Conservation (phyloP, 2,797 vertebrate species). For the Sarcophilus harrisii region DNA sequence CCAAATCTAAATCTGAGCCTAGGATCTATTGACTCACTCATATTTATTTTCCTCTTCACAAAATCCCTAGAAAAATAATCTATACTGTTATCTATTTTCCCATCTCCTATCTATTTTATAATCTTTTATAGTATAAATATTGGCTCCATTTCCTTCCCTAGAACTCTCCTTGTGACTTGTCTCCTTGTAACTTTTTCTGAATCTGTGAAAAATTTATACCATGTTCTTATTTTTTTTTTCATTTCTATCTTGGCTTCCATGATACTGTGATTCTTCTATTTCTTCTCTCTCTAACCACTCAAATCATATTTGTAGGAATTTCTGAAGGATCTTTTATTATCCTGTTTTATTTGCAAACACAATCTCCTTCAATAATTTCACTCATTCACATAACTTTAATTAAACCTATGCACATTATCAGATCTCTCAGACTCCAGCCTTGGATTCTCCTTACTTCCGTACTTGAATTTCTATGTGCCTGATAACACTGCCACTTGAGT, state of each 20-base stretch:
- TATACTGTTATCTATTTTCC: not conserved
- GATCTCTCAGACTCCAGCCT: not conserved
- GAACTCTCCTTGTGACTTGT: not conserved
- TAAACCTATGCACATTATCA: not conserved
- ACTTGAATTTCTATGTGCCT: not conserved
- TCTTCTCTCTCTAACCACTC: not conserved
- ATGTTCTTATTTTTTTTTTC: not conserved
- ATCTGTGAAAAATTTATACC: not conserved
- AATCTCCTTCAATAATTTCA: not conserved
- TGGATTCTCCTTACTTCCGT: not conserved
- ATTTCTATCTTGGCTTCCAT: not conserved
- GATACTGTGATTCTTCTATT: not conserved
- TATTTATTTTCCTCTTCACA: not conserved
- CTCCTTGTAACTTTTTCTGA: not conserved
- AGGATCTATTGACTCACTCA: not conserved
- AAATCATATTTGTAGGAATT: not conserved
- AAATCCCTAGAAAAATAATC: not conserved
- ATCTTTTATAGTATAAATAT: not conserved
- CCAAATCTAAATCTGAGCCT: not conserved
- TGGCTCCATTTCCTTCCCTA: not conserved
- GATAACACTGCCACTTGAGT: not conserved
- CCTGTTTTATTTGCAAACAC: not conserved
- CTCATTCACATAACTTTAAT: not conserved
- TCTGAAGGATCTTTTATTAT: not conserved
- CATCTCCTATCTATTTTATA: not conserved